Percentiles rank a stretch among this genome's conserved stretches.
Evolutionary conservation across 1,140 invertebrate genomes (phyloP).

Genomic region (Caenorhabditis latens): DNA sequence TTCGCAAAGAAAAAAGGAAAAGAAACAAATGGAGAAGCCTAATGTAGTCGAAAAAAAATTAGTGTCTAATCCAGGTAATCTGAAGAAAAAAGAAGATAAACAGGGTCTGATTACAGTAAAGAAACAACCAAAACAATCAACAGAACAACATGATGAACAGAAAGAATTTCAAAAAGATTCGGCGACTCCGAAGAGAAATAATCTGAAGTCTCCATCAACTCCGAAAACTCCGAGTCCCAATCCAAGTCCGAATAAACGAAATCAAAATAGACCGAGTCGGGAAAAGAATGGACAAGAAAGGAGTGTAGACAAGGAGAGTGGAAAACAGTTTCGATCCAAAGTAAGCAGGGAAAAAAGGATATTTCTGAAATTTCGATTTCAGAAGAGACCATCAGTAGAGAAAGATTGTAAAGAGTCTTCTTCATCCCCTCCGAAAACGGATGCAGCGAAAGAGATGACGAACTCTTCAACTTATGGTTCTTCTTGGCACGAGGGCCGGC

Average conservation of each 20-base stretch:
- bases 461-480: not conserved
- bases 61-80: not conserved
- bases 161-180: not conserved
- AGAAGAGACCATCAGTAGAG: not conserved
- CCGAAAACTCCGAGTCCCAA: not conserved
- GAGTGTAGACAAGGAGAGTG: not conserved
- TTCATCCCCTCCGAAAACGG: slow-evolving; percentile 24
- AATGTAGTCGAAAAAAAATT: not conserved
- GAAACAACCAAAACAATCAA: not conserved
- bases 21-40: not conserved
- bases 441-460: not conserved
- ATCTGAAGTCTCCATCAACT: not conserved
- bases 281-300: not conserved
- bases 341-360: not conserved
- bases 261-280: not conserved
- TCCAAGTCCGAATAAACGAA: not conserved
- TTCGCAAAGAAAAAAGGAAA: not conserved
- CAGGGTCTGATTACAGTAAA: too few relatives aligned
- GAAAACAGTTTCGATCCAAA: not conserved
- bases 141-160: not conserved
- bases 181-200: not conserved
- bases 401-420: not conserved
- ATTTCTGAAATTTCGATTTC: not conserved
- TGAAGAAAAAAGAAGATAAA: too few relatives aligned
- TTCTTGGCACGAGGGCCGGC: not conserved